Evolutionary conservation across 1,140 invertebrate species (phyloP), one percentile per base, ranked within the genome.

Genomic region (Scaptomyza montana): DNA sequence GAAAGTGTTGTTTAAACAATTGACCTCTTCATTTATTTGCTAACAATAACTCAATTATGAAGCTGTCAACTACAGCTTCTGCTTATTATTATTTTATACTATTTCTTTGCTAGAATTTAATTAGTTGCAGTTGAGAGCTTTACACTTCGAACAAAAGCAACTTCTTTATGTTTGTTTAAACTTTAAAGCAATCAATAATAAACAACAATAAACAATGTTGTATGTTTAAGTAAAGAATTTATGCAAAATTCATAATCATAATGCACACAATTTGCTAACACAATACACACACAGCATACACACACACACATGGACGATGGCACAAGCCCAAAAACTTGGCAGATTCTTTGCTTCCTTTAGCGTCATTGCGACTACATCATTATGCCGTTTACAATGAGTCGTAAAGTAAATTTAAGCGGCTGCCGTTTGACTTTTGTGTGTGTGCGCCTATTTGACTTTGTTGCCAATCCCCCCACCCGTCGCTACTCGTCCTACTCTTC

Each of bases 381-480:
- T 59, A 77, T 73, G 74, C 68, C 69, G 74, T 61, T 78, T 73
- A 77, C 80, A 86, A 67, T 80, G 81, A 84, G 69, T 85, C 80
- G 81, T 86, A 87, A 82, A 73, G 65, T 74, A 69, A 82, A 86
- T 69, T 76, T 68, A 87, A 78, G 63, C 77, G 68, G 55, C 75
- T 64, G 66, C 66, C 78, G 64, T 70, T 80, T 82, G 80, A 81
- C 79, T 81, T 77, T 69, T 78, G 56, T 65, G 62, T 30, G 28
- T 63, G 49, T 62, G 51, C 41, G 72, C 55, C 56, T 75, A 65
- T 72, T 71, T 75, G 73, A 66, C 56, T 71, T 70, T 75, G 39
- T 43, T 43, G 39, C 12, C 39, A 12, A n/a, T 61, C 33, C 43
- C 51, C 43, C n/a, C 21, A 33, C 33, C 25, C 59, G 8, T 13